Base-by-base conservation (phyloP, 2,113 vertebrate genomes). In the Kryptolebias marmoratus region DNA sequence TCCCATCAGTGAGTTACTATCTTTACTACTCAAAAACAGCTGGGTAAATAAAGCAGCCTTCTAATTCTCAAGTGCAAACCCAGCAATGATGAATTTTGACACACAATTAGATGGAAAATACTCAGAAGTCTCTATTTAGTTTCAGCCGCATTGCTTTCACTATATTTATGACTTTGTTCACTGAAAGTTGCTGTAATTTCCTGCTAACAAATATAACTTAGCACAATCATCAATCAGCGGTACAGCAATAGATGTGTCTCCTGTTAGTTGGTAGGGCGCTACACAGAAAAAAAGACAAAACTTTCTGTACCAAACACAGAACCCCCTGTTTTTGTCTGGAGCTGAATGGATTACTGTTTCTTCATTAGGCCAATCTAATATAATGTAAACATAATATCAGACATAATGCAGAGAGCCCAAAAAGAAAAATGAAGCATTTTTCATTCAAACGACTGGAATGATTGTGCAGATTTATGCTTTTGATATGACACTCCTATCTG, bases 341-440 rank as follows among this genome's bases (percentile, higher is more conserved):
- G 76, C 63, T 87, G 79, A 87, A 87, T 80, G 49, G 65, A 61
- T 77, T 88, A 85, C 80, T 88, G 73, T 84, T 86, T 83, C 85
- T 91, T 88, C 80, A 91, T 88, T 88, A 81, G 67, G 36, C 47
- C 3, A 15, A 67, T 82, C 68, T 36, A 81, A 83, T 71, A 86
- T 79, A 78, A 77, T 82, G 80, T 65, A 84, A 81, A 88, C 80
- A 85, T 60, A 77, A 57, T 88, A 88, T 74, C 78, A 80, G 80
- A 89, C 78, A 86, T 77, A 64, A 75, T 66, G 70, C 58, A 73
- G 39, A 54, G 69, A 77, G 42, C 74, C 81, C 65, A 53, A 14
- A 55, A 1, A 56, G 69, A 74, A 82, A 82, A 73, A 81, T 82
- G 18, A 50, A 72, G 62, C 71, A 81, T 86, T 91, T 89, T 80